Percentiles rank a stretch among this genome's conserved stretches.
Evolutionary conservation across 2,797 vertebrate genomes (phyloP).

Genomic region (Macroramphosus scolopax): DNA sequence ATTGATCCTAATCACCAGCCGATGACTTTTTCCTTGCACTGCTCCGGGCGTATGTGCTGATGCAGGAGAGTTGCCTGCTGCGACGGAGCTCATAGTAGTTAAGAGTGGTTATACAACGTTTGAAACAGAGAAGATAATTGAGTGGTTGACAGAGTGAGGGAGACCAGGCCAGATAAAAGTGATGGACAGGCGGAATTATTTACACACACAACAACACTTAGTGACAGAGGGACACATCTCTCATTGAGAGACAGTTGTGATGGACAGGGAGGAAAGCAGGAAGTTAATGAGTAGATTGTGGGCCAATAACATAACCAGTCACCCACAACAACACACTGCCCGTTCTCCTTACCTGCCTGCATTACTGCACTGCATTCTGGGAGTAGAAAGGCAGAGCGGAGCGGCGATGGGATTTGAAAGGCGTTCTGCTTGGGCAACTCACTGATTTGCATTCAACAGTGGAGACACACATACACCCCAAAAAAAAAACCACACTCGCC

Average conservation of each 20-base stretch:
- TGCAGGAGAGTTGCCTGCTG: no score
- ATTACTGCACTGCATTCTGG: constrained; percentile 69
- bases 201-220: constrained; percentile 24
- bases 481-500: constrained; percentile 52
- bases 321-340: constrained; percentile 71
- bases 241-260: constrained; percentile 48
- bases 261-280: constrained; percentile 64
- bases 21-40: no score
- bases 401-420: constrained; percentile 79
- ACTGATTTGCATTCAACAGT: constrained; percentile 81
- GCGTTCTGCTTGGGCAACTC: constrained; percentile 76
- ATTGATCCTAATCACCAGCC: no score
- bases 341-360: constrained; percentile 67
- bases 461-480: constrained; percentile 55
- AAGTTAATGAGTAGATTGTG: constrained; percentile 77
- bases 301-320: constrained; percentile 77
- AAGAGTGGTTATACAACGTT: no score
- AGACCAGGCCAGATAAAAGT: constrained; percentile 3
- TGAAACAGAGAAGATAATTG: no score
- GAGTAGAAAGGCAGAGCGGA: constrained; percentile 68
- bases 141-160: no score
- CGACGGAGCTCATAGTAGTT: no score
- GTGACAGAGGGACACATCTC: constrained; percentile 42
- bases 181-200: constrained; percentile 34
- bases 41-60: no score